Base-by-base conservation (phyloP, 92 coral and sea anemone species). In the Palythoa grandis region DNA sequence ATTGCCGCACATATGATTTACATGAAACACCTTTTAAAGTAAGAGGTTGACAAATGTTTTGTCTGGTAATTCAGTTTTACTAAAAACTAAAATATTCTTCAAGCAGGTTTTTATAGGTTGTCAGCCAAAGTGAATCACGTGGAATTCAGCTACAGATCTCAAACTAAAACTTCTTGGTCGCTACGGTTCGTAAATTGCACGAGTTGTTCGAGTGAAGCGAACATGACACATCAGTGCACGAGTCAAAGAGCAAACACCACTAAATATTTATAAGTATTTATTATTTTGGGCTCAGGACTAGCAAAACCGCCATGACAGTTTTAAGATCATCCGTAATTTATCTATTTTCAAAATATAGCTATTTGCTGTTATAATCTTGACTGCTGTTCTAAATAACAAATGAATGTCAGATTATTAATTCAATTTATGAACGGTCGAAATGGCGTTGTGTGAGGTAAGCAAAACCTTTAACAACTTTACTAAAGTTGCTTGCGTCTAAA, bases 221-320 rank as follows among this genome's bases (percentile, higher is more conserved):
- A 29, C 17, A 29, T 69, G 35, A 69, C 40, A 29, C 13, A 69
- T 43, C 74, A 29, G 74, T 37, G 25, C 48, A 25, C 74, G 65
- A 58, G 65, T 58, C 65, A 69, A 8, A 29, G 74, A 16, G 74
- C 16, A 69, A 29, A 25, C 11, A 10, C 74, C 20, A 22, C 39
- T 69, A 69, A 69, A 69, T 69, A 69, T 69, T 69, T 37, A 67
- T 67, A 14, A 69, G 39, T 69, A 37, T 69, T 69, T 69, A 43
- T 69, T 69, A 13, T 69, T 25, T 25, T 69, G 19, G 6, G 11
- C 24, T 24, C 14, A 20, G 43, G 5, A 1, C 47, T 25, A 20
- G 11, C 13, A 37, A 69, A 69, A 11, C 39, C 2, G 74, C 74
- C 65, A 58, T 58, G 65, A 58, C 20, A 25, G 43, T 29, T 69